Base-by-base conservation (phyloP, 2,797 vertebrate species). In the Falco novaeseelandiae region DNA sequence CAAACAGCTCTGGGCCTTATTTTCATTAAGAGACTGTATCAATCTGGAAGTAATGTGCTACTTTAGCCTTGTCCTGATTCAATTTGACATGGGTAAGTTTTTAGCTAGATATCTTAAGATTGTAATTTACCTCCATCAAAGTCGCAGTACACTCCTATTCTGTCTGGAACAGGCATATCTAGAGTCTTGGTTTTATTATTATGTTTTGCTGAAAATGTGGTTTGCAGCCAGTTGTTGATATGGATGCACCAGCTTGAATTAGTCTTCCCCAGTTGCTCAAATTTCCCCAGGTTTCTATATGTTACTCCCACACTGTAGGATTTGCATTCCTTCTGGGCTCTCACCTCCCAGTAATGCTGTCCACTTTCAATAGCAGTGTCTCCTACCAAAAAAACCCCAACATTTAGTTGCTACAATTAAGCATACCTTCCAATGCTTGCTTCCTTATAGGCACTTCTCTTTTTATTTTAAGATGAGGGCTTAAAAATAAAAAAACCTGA, bases 151-250 rank as follows among this genome's bases (percentile, higher is more conserved):
- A 99, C 97, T 61, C 99, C 99, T 87, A 99, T 98, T 93, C 98
- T 98, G 84, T 99, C 99, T 14, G 99, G 99, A 87, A 98, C 97
- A 12, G 98, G 74, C 67, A 98, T 91, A 81, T 99, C 99, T 81
- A 99, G 97, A 9, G 97, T 98, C 98, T 99, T 99, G 11, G 98
- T 98, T 96, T 99, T 99, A 97, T 99, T 99, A 97, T 99, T 99
- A 97, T 99, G 99, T 83, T 99, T 99, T 83, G 99, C 99, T 22
- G 99, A 98, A 25, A 99, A 98, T 0, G 98, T 98, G 62, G 96
- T 98, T 98, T 99, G 99, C 83, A 99, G 98, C 99, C 99, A 99
- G 95, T 99, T 99, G 98, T 99, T 99, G 93, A 99, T 96, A 57
- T 99, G 98, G 69, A 99, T 97, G 95, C 99, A 99, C 99, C 99